These are phyloP conservation scores for Hippocampus kuda DNA, from an alignment of 2,797 vertebrate species.

Conservation along the genomic window DNA sequence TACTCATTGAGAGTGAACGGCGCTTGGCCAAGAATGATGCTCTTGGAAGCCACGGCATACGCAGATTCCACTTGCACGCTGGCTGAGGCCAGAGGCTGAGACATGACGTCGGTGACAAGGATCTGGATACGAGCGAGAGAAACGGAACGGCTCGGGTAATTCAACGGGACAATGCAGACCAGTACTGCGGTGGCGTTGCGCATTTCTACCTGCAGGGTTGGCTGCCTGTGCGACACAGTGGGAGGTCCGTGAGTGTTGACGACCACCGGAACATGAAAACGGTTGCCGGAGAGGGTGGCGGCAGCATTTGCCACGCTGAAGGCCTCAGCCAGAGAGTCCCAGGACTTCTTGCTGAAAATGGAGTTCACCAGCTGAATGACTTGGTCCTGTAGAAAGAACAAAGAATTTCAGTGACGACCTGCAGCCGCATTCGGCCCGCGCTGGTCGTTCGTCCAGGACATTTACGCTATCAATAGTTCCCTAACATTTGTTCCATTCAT, in stretches of 20 bases:
- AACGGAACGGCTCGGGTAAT: neutral
- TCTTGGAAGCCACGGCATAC: slow-evolving; percentile 74
- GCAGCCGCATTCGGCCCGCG: too few relatives aligned
- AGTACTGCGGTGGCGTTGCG: neutral
- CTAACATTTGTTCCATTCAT: too few relatives aligned
- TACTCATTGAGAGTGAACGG: slow-evolving; percentile 80
- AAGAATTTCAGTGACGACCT: neutral
- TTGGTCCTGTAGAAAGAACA: slow-evolving; percentile 75
- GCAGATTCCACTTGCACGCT: slow-evolving; percentile 81
- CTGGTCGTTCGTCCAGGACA: too few relatives aligned
- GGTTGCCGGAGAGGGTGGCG: slow-evolving; percentile 79
- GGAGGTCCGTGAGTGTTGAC: slow-evolving; percentile 76
- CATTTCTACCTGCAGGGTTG: slow-evolving; percentile 72
- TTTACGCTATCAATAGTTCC: too few relatives aligned
- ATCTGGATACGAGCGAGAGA: slow-evolving; percentile 66
- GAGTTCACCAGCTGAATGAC: slow-evolving; percentile 92
- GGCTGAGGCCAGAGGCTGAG: slow-evolving; percentile 78
- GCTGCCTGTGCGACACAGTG: slow-evolving; percentile 84
- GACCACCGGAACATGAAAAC: slow-evolving; percentile 83
- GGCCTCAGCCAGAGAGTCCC: slow-evolving; percentile 83
- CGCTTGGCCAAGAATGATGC: slow-evolving; percentile 73
- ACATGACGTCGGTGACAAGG: slow-evolving; percentile 85
- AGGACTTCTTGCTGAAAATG: slow-evolving; percentile 94
- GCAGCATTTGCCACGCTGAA: slow-evolving; percentile 85
- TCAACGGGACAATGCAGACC: neutral